Evolutionary conservation across 2,888 invertebrate species (phyloP), one percentile per base, ranked within the genome.

Genomic region (Lottia gigantea): DNA sequence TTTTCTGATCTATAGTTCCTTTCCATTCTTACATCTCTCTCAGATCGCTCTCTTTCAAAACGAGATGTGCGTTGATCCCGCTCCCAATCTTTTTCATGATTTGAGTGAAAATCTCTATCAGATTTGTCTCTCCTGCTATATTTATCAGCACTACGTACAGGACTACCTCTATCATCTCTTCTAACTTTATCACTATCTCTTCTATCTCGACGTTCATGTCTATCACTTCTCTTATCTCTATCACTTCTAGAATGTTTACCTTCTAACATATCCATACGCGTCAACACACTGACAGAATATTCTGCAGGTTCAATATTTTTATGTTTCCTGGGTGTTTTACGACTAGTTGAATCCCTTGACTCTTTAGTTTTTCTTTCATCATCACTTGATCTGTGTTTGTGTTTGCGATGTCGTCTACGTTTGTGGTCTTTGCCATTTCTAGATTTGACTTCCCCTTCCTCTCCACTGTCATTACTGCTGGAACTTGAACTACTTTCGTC

Each of bases 211-310:
- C 70, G 23, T 68, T 65, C 19, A 72, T 68, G 62, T 67, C 67
- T 71, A 68, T 86, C 87, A 49, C 89, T 70, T 81, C 77, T 69
- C 89, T 89, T 80, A 89, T 91, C 76, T 90, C 91, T 72, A 84
- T 86, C 69, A 23, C 66, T 62, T 64, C 72, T 72, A 7, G 66
- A 70, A 1, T 75, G 74, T 72, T 69, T 71, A 71, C 91, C 72
- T 83, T 86, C 68, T 78, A 62, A 46, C 23, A 40, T 63, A 46
- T 71, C 71, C 55, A 63, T n/a, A 25, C 64, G 63, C 12, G 31
- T 8, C 49, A 55, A 40, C 14, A 63, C 64, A 25, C 25, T 40
- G 47, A 46, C 23, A 16, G 46, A 62, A 64, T 66, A 45, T 66
- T 45, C 66, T 40, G n/a, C 64, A 16, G 61, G 62, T 55, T 69